Percentiles rank a stretch among this genome's conserved stretches.
phyloP scores from a whole-genome alignment of 2,113 vertebrate genomes.

The Peromyscus californicus region DNA sequence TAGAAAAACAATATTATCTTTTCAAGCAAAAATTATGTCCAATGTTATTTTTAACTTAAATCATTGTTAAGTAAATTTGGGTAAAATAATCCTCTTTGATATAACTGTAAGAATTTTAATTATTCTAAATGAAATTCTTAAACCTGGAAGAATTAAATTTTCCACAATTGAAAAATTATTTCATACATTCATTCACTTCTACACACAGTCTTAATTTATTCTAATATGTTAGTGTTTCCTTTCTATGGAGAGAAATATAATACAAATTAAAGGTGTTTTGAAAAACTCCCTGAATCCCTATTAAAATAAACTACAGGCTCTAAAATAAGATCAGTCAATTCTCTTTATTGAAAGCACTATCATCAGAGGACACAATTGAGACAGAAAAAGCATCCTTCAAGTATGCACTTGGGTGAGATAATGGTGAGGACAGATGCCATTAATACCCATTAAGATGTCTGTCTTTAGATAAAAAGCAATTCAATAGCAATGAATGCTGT shows the following conservation, averaged over 20 bases:
- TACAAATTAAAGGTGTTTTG: neutral
- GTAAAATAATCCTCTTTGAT: neutral
- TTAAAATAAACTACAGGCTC: neutral
- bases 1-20: neutral
- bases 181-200: neutral
- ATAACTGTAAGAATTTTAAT: neutral
- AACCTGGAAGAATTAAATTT: neutral
- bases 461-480: neutral
- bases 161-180: neutral
- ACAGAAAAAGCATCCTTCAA: too few species aligned
- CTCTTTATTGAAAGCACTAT: neutral
- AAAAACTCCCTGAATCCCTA: neutral
- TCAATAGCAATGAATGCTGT: neutral
- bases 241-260: neutral
- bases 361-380: neutral
- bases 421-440: neutral
- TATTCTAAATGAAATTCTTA: neutral
- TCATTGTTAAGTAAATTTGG: neutral
- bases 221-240: neutral
- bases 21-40: neutral
- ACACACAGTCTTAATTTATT: neutral
- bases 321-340: neutral
- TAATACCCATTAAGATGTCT: neutral
- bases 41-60: neutral
- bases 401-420: neutral